A percentile compares a stretch with the other conserved stretches of the same genome.
These are phyloP conservation scores for Stomatorhinus walkeri DNA, from an alignment of 2,797 vertebrate genomes.

Conservation along the genomic window DNA sequence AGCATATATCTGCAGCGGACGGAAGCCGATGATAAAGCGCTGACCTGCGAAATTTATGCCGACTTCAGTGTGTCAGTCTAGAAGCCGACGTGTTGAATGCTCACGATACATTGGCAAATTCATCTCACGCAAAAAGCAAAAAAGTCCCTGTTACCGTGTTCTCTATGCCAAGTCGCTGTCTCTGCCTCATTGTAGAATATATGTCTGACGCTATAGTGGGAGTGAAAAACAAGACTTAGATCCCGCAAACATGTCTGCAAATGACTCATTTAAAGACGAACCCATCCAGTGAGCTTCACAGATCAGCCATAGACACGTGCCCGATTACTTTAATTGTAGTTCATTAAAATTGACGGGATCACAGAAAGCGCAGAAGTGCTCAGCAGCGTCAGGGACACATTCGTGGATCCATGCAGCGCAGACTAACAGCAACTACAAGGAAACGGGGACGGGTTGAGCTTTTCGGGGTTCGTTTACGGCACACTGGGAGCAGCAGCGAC, in stretches of 20 bases:
- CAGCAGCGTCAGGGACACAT: neutral
- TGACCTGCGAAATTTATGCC: constrained; percentile 2
- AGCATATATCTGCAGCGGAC: neutral
- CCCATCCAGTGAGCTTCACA: neutral
- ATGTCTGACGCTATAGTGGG: neutral
- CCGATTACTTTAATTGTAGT: neutral
- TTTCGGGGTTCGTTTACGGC: neutral
- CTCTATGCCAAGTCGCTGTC: neutral
- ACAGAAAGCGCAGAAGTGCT: neutral
- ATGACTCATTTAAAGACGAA: neutral
- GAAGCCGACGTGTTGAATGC: neutral
- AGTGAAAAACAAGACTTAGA: neutral
- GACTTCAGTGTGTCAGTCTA: neutral
- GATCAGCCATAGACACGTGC: neutral
- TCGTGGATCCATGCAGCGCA: neutral
- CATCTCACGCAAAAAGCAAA: neutral
- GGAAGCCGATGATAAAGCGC: neutral
- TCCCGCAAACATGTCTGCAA: neutral
- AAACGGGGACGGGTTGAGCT: neutral
- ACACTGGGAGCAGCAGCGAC: neutral
- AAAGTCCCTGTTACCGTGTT: neutral
- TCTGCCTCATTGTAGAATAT: neutral
- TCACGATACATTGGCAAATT: neutral
- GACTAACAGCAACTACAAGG: neutral
- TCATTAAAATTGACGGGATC: neutral